phyloP scores from a whole-genome alignment of 2,888 invertebrate species.

The Zhuqinia jingwanae region DNA sequence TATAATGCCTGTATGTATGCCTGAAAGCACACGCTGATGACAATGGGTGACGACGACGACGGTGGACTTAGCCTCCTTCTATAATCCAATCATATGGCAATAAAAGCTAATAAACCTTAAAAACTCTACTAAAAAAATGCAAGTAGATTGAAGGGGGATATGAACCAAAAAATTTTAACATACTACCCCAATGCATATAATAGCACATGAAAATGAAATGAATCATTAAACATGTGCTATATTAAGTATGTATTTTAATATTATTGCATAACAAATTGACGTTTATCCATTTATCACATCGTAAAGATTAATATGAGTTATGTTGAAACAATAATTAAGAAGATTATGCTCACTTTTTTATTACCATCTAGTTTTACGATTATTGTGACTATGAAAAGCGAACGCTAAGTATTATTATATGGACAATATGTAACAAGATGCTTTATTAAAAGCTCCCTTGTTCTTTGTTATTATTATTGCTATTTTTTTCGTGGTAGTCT shows the following conservation, averaged over 20 bases:
- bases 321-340: background rate
- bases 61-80: no score
- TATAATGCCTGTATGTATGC: no score
- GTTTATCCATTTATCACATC: slow-evolving; percentile 31
- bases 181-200: background rate
- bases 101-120: no score
- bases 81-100: no score
- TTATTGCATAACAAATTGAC: slow-evolving; percentile 37
- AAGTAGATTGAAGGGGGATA: no score
- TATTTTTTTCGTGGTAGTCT: background rate
- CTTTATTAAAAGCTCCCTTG: slow-evolving; percentile 32
- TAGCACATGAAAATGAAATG: background rate
- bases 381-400: background rate
- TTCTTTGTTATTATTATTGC: slow-evolving; percentile 56
- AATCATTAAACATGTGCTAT: no score
- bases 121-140: no score
- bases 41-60: no score
- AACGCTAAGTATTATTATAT: no score
- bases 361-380: slow-evolving; percentile 32
- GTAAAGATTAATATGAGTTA: slow-evolving; percentile 1
- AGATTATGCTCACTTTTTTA: background rate
- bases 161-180: no score
- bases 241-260: no score
- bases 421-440: background rate
- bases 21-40: no score